phyloP scores from a whole-genome alignment of 2,113 vertebrate species.

The Grantiella picta region DNA sequence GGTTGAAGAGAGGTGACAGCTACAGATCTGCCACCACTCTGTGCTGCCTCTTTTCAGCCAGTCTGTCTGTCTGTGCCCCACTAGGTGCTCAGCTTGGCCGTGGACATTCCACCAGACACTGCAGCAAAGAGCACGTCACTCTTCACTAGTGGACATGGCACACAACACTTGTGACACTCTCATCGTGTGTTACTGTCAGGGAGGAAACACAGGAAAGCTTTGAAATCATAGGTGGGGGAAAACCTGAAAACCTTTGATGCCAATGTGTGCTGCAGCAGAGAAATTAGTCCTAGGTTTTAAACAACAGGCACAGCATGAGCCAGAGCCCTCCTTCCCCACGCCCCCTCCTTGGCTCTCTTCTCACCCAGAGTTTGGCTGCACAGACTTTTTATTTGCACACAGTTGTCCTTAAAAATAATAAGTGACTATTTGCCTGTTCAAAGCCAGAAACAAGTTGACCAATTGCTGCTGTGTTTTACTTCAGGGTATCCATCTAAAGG shows the following conservation, averaged over 20 bases:
- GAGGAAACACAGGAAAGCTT: not conserved
- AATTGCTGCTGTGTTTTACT: slow-evolving; percentile 72
- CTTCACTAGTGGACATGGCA: not conserved
- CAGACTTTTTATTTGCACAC: slow-evolving; percentile 62
- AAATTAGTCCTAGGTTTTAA: not conserved
- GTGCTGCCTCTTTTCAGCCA: not conserved
- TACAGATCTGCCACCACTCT: not conserved
- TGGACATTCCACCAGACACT: fast-evolving
- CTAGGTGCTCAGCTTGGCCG: not conserved
- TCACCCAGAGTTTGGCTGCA: slow-evolving; percentile 22
- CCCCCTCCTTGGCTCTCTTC: not conserved
- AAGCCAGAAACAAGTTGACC: slow-evolving; percentile 71
- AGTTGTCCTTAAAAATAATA: slow-evolving; percentile 72
- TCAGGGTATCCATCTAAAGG: slow-evolving; percentile 71
- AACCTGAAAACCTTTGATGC: not conserved
- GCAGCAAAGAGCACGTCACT: not conserved
- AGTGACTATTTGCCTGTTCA: slow-evolving; percentile 72
- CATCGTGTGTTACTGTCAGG: not conserved
- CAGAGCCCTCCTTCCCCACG: not conserved
- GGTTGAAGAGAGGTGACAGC: not conserved
- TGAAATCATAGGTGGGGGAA: not conserved
- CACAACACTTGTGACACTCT: fast-evolving
- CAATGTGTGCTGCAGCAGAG: not conserved
- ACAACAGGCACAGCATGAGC: not conserved
- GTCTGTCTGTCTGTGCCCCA: not conserved